Evolutionary conservation across 2,797 vertebrate species (phyloP), one percentile per base, ranked within the genome.

Genomic region (Chaunax sp.): DNA sequence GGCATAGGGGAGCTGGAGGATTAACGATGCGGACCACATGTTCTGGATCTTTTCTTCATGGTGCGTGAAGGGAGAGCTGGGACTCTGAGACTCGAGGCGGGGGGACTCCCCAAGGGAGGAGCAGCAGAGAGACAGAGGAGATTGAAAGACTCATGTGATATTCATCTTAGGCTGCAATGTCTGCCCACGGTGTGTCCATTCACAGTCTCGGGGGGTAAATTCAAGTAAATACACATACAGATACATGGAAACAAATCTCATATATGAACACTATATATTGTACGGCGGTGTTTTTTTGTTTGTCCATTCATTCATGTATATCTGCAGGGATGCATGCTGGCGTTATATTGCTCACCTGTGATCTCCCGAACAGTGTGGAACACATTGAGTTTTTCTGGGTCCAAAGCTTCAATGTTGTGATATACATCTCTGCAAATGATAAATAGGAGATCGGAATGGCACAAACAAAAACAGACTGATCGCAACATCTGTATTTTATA

Each of bases 291-390:
- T 11, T 41, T 22, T 7, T 8, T 40, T 23, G 2, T 60, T 65
- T 57, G 12, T 22, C 61, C 19, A 38, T 61, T 41, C 40, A 71
- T 54, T 67, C 0, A n/a, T 47, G 56, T 50, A 22, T 40, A 26
- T 62, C 28, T 52, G 55, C 30, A 43, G 26, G 47, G 20, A 16
- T 25, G 15, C 14, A 44, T 38, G 50, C 15, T 47, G 30, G 37
- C 45, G 2, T 22, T 13, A 38, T 28, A 20, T 41, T 14, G 58
- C 87, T 81, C 72, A 98, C 98, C 98, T 91, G 98, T 99, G 87
- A 99, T 96, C 88, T 99, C 98, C 76, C 96, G 92, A 70, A 99
- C 97, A 0, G 97, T 98, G 75, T 94, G 95, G 75, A 99, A 99
- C 15, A 98, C 93, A 25, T 94, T 97, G 57, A 99, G 93, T 82